phyloP scores from a whole-genome alignment of 1,140 invertebrate genomes.

The Gryon sp. region DNA sequence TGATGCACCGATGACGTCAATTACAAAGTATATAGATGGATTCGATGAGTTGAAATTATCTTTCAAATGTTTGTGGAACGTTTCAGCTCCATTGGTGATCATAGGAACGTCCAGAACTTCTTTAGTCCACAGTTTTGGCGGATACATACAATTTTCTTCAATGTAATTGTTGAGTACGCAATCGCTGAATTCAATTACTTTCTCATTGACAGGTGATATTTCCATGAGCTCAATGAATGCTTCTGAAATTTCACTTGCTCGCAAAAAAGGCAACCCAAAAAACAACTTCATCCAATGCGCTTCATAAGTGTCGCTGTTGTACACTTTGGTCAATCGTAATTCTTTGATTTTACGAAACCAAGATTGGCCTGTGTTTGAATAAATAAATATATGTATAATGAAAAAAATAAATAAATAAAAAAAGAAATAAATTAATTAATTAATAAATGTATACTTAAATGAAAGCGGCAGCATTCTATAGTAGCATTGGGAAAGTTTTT shows the following conservation, averaged over 20 bases:
- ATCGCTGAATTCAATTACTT: background rate
- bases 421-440: background rate
- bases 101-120: background rate
- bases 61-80: too few species aligned
- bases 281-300: slow-evolving; percentile 12
- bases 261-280: slow-evolving; percentile 6
- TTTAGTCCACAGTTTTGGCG: background rate
- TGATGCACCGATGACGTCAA: too few species aligned
- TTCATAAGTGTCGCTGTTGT: background rate
- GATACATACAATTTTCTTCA: background rate
- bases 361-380: too few species aligned
- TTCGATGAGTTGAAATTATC: too few species aligned
- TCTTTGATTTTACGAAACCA: slow-evolving; percentile 3
- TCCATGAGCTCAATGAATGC: too few species aligned
- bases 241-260: slow-evolving; percentile 7
- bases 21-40: too few species aligned
- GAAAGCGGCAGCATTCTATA: slow-evolving; percentile 6
- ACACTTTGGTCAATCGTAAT: background rate
- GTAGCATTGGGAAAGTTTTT: slow-evolving; percentile 10
- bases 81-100: slow-evolving; percentile 4
- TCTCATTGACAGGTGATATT: too few species aligned
- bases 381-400: too few species aligned
- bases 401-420: background rate
- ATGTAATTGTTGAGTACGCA: background rate
- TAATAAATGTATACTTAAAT: slow-evolving; percentile 4